Conservation (phyloP, 2,888 invertebrate species). For the Toxonevra muliebris region DNA sequence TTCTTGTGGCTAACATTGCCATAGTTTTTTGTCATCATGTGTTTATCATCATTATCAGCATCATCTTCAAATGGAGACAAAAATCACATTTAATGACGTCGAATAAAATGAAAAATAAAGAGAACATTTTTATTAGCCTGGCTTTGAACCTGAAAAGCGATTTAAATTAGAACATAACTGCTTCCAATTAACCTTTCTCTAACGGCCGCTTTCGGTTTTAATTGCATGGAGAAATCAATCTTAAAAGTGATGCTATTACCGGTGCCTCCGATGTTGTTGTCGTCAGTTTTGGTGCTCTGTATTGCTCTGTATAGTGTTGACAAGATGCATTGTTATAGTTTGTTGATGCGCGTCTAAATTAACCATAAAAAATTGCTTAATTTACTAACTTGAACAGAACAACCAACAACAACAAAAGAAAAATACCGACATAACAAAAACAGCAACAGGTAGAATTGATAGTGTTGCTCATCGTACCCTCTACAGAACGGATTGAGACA, state of each 20-base stretch:
- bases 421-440: slow-evolving; percentile 24
- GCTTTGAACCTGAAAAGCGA: slow-evolving; percentile 49
- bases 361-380: slow-evolving; percentile 61
- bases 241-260: slow-evolving; percentile 10
- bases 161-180: slow-evolving; percentile 60
- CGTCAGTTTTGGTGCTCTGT: too few relatives aligned
- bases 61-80: slow-evolving; percentile 26
- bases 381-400: slow-evolving; percentile 43
- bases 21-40: neutral
- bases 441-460: slow-evolving; percentile 23
- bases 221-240: slow-evolving; percentile 41
- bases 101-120: slow-evolving; percentile 31
- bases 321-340: slow-evolving; percentile 38
- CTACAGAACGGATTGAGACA: slow-evolving; percentile 19
- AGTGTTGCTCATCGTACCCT: slow-evolving; percentile 18
- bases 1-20: too few relatives aligned
- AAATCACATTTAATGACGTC: slow-evolving; percentile 29
- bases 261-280: too few relatives aligned
- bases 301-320: slow-evolving; percentile 46
- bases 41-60: neutral
- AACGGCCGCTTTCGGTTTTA: slow-evolving; percentile 23
- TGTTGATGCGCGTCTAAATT: slow-evolving; percentile 44
- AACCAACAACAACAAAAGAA: slow-evolving; percentile 36
- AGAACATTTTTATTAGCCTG: slow-evolving; percentile 54
- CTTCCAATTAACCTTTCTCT: slow-evolving; percentile 45